Conservation (phyloP, 1,140 invertebrate species). For the Saccostrea echinata region DNA sequence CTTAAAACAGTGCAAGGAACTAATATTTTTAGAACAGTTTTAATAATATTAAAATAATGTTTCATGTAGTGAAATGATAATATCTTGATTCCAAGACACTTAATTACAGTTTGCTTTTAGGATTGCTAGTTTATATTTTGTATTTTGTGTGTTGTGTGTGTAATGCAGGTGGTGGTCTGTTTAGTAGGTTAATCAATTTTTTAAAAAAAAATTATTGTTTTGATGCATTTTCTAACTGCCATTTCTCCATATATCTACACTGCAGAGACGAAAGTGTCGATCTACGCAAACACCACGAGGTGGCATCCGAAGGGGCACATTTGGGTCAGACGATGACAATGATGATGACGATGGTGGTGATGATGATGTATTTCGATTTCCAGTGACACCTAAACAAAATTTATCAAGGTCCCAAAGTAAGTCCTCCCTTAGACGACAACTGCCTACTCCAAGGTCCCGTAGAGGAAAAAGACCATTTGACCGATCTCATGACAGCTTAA, state of each 20-base stretch:
- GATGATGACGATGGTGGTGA: conserved; percentile 55
- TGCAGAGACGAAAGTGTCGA: conserved; percentile 65
- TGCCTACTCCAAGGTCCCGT: conserved; percentile 50
- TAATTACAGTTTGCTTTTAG: not conserved
- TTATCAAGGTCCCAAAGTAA: conserved; percentile 54
- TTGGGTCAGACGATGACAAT: conserved; percentile 63
- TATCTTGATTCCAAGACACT: not conserved
- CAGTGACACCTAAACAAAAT: conserved; percentile 56
- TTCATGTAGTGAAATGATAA: not conserved
- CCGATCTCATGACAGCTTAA: conserved; percentile 65
- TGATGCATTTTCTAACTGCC: conserved; percentile 59
- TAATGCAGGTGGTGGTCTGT: not conserved
- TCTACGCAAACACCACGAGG: conserved; percentile 67
- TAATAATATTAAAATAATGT: not conserved
- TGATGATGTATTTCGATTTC: conserved; percentile 49
- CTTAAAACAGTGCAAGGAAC: not conserved
- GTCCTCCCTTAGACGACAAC: conserved; percentile 58
- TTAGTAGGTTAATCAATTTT: not conserved
- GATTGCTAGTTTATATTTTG: not conserved
- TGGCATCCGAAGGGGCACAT: conserved; percentile 59
- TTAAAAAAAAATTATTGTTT: not conserved
- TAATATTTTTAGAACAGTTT: not conserved
- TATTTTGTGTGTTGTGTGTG: not conserved
- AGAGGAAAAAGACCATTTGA: conserved; percentile 54
- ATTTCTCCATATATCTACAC: conserved; percentile 62